Percentiles rank a stretch among this genome's conserved stretches.
Conservation (phyloP, 2,113 vertebrate species). For the Dolichallabes microphthalmus region DNA sequence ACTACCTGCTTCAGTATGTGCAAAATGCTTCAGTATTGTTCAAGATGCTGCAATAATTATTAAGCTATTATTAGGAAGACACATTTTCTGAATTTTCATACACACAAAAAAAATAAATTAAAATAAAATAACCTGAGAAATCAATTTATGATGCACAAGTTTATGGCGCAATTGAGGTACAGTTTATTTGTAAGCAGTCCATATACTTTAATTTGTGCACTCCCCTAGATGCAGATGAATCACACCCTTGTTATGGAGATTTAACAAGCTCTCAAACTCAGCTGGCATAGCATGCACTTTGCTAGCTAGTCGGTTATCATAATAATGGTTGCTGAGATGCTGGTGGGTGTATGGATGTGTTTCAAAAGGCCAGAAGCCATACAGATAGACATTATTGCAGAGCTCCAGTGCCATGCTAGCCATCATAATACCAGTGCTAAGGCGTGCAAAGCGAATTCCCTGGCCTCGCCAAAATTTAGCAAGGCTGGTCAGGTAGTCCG, state of each 20-base stretch:
- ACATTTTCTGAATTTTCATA: background rate
- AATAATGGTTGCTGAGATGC: constrained; percentile 88
- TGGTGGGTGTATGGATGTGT: constrained; percentile 67
- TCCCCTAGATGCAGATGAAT: constrained; percentile 84
- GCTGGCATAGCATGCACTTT: constrained; percentile 87
- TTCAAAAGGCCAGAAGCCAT: constrained; percentile 94
- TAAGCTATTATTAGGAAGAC: background rate
- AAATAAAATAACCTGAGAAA: no score
- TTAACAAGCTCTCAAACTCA: constrained; percentile 83
- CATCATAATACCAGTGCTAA: constrained; percentile 89
- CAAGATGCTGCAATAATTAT: background rate
- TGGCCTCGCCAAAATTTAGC: constrained; percentile 60
- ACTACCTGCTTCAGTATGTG: background rate
- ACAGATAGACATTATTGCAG: constrained; percentile 84
- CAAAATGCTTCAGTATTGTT: background rate
- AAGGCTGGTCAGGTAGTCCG: constrained; percentile 81
- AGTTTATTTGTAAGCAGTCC: background rate
- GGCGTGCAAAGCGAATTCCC: constrained; percentile 77
- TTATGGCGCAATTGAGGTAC: background rate
- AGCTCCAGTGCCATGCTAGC: constrained; percentile 84
- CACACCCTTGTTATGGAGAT: constrained; percentile 84
- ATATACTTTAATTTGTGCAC: constrained; percentile 61
- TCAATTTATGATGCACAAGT: no score
- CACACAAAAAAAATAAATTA: background rate
- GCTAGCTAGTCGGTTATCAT: constrained; percentile 81